A percentile compares a stretch with the other conserved stretches of the same genome.
phyloP scores from a whole-genome alignment of 2,888 invertebrate species.

The Orthonychiurus folsomi region DNA sequence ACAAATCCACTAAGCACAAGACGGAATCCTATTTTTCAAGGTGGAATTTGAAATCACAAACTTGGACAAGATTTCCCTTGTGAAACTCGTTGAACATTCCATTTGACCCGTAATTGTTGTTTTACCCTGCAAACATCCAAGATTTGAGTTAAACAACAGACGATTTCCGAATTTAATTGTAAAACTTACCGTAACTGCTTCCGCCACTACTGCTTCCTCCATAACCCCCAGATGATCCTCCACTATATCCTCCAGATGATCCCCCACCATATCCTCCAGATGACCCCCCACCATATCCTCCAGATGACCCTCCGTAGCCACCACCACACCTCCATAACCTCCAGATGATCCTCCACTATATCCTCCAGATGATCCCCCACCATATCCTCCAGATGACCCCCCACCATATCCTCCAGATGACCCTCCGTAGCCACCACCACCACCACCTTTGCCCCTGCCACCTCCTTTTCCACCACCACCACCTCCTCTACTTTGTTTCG shows the following conservation, averaged over 20 bases:
- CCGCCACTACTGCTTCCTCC: not conserved
- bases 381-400: not conserved
- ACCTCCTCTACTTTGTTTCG: not conserved
- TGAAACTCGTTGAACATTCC: too few relatives aligned
- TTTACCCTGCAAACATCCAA: too few relatives aligned
- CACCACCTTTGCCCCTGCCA: not conserved
- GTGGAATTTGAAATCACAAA: too few relatives aligned
- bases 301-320: not conserved
- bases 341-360: not conserved
- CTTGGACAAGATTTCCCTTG: too few relatives aligned
- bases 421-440: constrained; percentile 2
- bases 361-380: not conserved
- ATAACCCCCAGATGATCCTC: not conserved
- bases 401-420: constrained; percentile 2
- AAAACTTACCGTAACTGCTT: not conserved
- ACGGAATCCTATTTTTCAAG: too few relatives aligned
- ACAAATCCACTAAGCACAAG: too few relatives aligned
- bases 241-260: too few relatives aligned
- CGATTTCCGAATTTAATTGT: too few relatives aligned
- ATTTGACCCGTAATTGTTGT: too few relatives aligned
- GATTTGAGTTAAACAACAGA: too few relatives aligned
- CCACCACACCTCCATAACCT: not conserved
- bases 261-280: not conserved
- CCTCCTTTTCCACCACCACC: not conserved
- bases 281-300: not conserved